Evolutionary conservation across 2,888 invertebrate genomes (phyloP).

Genomic region (Cataglyphis altisquamis): DNA sequence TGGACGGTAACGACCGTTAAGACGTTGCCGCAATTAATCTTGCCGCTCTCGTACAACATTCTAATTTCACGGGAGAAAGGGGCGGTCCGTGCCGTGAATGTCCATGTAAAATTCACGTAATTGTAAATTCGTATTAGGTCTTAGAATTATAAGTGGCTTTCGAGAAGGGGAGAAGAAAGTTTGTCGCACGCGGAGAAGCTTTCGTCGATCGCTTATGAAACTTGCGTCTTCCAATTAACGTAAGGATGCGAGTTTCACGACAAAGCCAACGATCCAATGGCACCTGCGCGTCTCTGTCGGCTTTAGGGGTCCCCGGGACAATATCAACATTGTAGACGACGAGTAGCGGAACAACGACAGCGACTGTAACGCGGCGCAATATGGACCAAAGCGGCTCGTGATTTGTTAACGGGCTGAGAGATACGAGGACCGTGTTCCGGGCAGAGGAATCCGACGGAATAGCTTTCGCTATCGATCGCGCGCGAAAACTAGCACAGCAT

Average conservation of each 20-base stretch:
- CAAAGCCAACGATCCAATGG: conserved; percentile 63
- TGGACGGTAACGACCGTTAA: conserved; percentile 52
- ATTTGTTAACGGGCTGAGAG: conserved; percentile 70
- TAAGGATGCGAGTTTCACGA: conserved; percentile 68
- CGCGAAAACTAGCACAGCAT: conserved; percentile 54
- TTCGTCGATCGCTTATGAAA: conserved; percentile 54
- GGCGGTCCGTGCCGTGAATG: neutral
- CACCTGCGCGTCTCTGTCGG: conserved; percentile 16
- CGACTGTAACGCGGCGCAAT: conserved; percentile 13
- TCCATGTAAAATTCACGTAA: conserved; percentile 31
- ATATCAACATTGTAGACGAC: conserved; percentile 66
- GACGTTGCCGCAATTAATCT: conserved; percentile 55
- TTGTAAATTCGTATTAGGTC: conserved; percentile 19
- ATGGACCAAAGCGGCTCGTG: conserved; percentile 68
- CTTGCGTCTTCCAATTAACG: conserved; percentile 65
- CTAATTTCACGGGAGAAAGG: conserved; percentile 45
- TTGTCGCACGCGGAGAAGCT: conserved; percentile 1
- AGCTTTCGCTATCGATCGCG: conserved; percentile 73
- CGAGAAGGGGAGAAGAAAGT: neutral
- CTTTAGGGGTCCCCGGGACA: conserved; percentile 44
- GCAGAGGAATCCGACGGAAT: conserved; percentile 68
- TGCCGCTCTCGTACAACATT: conserved; percentile 39
- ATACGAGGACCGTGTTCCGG: conserved; percentile 63
- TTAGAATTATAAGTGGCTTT: conserved; percentile 13
- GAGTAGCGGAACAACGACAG: neutral